A percentile compares a stretch with the other conserved stretches of the same genome.
Conservation (phyloP, 2,888 invertebrate genomes). For the Parochlus steinenii region DNA sequence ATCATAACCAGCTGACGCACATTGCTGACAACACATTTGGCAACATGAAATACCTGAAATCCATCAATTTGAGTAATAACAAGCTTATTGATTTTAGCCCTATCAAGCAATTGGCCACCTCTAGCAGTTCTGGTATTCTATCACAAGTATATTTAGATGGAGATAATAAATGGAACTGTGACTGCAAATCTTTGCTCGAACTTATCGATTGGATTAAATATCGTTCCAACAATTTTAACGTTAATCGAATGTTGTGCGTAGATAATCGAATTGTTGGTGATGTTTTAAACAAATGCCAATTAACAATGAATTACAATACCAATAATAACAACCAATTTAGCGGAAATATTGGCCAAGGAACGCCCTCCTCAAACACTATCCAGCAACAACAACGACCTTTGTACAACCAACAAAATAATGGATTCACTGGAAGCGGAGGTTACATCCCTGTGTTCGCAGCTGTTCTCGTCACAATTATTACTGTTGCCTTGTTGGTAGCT, state of each 20-base stretch:
- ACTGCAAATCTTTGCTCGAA: slow-evolving; percentile 52
- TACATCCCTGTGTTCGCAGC: slow-evolving; percentile 61
- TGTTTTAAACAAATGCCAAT: slow-evolving; percentile 13
- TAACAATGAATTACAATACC: slow-evolving; percentile 7
- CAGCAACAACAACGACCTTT: slow-evolving; percentile 11
- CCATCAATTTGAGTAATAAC: slow-evolving; percentile 60
- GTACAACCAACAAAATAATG: slow-evolving; percentile 33
- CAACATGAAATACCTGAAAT: slow-evolving; percentile 51
- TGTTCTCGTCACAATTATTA: slow-evolving; percentile 51
- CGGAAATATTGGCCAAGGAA: slow-evolving; percentile 1
- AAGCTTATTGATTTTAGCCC: slow-evolving; percentile 60
- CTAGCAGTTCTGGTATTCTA: slow-evolving; percentile 37
- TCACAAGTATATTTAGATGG: slow-evolving; percentile 54
- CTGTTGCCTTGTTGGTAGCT: slow-evolving; percentile 51
- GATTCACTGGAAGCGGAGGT: slow-evolving; percentile 36
- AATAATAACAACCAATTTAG: background rate
- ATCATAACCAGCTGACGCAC: slow-evolving; percentile 53
- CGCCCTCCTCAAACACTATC: slow-evolving; percentile 8
- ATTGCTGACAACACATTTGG: slow-evolving; percentile 64
- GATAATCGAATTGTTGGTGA: slow-evolving; percentile 22
- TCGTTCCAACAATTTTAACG: slow-evolving; percentile 37
- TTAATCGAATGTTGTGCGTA: slow-evolving; percentile 34
- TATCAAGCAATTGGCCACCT: slow-evolving; percentile 48
- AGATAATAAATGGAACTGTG: slow-evolving; percentile 65
- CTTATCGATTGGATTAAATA: slow-evolving; percentile 53